Percentiles rank a stretch among this genome's conserved stretches.
Conservation (phyloP, 2,113 vertebrate species). For the Silurus glanis region DNA sequence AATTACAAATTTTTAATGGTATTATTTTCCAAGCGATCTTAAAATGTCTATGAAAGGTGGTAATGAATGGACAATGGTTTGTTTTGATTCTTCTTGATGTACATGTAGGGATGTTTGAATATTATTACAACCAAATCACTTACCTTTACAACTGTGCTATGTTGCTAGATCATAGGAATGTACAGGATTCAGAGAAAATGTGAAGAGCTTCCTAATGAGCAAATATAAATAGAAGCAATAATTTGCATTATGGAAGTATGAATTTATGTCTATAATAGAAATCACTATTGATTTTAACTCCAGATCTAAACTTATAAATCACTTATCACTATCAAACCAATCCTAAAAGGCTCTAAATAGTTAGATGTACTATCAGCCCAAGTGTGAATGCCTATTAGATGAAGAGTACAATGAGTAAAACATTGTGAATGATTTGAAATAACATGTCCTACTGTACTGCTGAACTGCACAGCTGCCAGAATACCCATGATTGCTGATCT, state of each 20-base stretch:
- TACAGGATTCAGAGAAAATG: background rate
- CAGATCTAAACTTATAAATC: background rate
- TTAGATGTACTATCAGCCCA: background rate
- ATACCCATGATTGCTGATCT: constrained; percentile 9
- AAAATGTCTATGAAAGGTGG: background rate
- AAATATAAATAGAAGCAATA: background rate
- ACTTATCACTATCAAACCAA: background rate
- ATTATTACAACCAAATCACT: background rate
- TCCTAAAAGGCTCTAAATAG: background rate
- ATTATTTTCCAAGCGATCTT: background rate
- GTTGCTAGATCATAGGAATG: background rate
- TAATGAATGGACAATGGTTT: background rate
- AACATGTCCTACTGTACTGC: background rate
- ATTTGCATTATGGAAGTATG: background rate
- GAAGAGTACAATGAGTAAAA: background rate
- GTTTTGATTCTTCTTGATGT: background rate
- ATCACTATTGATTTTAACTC: background rate
- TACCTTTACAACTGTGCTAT: background rate
- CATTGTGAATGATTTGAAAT: background rate
- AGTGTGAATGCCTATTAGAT: background rate
- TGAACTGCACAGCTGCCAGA: constrained; percentile 5
- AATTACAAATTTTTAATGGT: background rate
- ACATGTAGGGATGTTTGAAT: background rate
- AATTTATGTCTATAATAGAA: background rate
- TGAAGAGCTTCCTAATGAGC: background rate